Percentiles rank a stretch among this genome's conserved stretches.
Conservation (phyloP, 2,113 vertebrate species). For the Sinosuthora webbiana region DNA sequence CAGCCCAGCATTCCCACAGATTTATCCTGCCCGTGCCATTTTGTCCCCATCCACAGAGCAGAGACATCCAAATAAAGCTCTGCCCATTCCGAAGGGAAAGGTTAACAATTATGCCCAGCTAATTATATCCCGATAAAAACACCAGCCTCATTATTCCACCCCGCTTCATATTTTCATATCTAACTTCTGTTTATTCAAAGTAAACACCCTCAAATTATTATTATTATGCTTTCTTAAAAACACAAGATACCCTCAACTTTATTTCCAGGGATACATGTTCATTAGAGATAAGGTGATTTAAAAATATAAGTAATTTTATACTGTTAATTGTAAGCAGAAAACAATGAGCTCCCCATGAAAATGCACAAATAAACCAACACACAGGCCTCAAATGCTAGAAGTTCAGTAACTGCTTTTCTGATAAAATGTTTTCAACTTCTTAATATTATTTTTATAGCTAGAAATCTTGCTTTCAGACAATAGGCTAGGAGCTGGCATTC, state of each 20-base stretch:
- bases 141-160: not conserved
- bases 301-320: not conserved
- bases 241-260: not conserved
- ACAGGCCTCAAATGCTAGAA: not conserved
- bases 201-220: slow-evolving; percentile 1
- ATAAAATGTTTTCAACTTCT: slow-evolving; percentile 42
- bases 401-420: slow-evolving; percentile 45
- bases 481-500: slow-evolving; percentile 6
- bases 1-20: not conserved
- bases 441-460: not conserved
- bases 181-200: slow-evolving; percentile 1
- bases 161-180: not conserved
- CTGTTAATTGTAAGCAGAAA: slow-evolving; percentile 20
- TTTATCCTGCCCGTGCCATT: not conserved
- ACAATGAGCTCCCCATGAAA: slow-evolving; percentile 22
- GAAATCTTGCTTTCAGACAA: slow-evolving; percentile 45
- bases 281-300: slow-evolving; percentile 46
- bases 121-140: not conserved
- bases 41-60: not conserved
- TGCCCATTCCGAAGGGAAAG: not conserved
- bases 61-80: not conserved
- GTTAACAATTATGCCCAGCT: not conserved
- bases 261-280: slow-evolving; percentile 26
- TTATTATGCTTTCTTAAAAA: not conserved
- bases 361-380: not conserved